Evolutionary conservation across 2,113 vertebrate genomes (phyloP).

Genomic region (Fukomys damarensis): DNA sequence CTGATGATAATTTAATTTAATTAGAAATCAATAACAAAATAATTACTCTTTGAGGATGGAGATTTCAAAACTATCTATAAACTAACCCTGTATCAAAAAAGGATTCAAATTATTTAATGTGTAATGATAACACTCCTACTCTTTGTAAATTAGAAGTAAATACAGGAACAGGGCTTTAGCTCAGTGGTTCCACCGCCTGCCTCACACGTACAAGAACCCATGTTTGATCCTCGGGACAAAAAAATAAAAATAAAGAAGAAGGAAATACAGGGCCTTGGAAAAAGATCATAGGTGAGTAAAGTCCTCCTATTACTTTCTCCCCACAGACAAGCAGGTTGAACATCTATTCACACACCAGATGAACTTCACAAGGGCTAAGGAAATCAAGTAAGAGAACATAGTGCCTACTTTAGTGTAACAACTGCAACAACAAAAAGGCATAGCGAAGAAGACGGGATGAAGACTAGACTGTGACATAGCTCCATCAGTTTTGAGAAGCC

Average conservation of each 20-base stretch:
- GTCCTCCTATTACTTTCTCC: background rate
- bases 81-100: background rate
- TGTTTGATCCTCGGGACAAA: too few relatives aligned
- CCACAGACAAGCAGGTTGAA: too few relatives aligned
- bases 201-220: too few relatives aligned
- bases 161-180: too few relatives aligned
- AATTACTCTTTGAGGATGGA: background rate
- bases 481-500: background rate
- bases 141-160: background rate
- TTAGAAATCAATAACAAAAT: background rate
- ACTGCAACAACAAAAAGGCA: background rate
- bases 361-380: background rate
- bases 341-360: background rate
- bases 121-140: background rate
- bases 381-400: background rate
- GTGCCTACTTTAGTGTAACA: background rate
- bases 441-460: background rate
- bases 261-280: background rate
- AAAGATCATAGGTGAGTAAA: background rate
- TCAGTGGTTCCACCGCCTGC: too few relatives aligned
- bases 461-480: background rate
- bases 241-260: too few relatives aligned
- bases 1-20: background rate
- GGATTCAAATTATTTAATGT: background rate
- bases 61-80: background rate